phyloP scores from a whole-genome alignment of 2,113 vertebrate species.

The Myanophis thanlyinensis region DNA sequence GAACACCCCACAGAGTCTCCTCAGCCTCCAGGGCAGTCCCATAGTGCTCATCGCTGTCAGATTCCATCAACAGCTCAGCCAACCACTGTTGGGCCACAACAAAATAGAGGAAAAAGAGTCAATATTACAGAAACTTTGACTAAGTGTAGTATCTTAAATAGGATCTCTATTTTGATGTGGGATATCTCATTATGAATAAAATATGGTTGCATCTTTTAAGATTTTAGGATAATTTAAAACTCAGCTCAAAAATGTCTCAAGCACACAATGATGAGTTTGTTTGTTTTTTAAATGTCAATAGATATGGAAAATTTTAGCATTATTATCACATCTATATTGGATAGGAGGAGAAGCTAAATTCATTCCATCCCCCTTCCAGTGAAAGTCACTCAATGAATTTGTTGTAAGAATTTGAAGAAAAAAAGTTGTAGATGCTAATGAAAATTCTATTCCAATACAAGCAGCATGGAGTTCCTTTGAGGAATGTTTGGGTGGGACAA shows the following conservation, averaged over 20 bases:
- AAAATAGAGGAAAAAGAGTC: neutral
- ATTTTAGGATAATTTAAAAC: neutral
- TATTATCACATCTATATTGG: neutral
- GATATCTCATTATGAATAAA: neutral
- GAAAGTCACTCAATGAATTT: neutral
- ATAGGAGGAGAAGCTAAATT: neutral
- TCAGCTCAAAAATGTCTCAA: neutral
- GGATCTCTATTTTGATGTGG: neutral
- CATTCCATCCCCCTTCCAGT: neutral
- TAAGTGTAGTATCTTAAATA: neutral
- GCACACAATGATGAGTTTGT: neutral
- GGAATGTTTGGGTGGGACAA: neutral
- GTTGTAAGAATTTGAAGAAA: neutral
- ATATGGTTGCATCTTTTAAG: neutral
- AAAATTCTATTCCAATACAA: neutral
- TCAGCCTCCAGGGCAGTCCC: too few relatives aligned
- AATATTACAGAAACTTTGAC: neutral
- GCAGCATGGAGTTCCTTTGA: neutral
- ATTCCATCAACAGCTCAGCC: too few relatives aligned
- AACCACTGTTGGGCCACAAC: too few relatives aligned
- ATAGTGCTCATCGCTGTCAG: too few relatives aligned
- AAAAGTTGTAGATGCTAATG: neutral
- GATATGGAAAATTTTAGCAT: neutral
- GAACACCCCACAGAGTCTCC: too few relatives aligned
- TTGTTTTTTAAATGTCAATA: neutral